These are phyloP conservation scores for Schlechtendalia chinensis DNA, from an alignment of 1,140 invertebrate genomes.

Conservation along the genomic window DNA sequence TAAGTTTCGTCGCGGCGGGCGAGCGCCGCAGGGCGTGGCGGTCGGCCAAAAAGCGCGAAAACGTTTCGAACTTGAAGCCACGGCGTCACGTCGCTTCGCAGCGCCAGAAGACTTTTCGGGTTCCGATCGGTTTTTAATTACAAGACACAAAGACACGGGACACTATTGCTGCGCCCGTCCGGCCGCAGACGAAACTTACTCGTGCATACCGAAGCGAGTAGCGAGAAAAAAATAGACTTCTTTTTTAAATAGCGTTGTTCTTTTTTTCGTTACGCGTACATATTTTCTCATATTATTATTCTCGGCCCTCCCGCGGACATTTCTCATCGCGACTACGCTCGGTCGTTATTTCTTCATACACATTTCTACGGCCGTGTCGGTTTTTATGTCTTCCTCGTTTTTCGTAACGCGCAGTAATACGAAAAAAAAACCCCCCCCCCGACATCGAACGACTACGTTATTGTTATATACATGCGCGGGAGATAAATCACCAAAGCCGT, in stretches of 20 bases:
- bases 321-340: not conserved
- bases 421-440: no score
- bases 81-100: not conserved
- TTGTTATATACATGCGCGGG: not conserved
- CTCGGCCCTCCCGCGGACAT: slow-evolving; percentile 37
- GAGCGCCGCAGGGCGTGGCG: not conserved
- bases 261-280: not conserved
- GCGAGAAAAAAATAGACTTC: not conserved
- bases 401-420: not conserved
- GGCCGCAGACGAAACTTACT: no score
- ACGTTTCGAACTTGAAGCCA: slow-evolving; percentile 5
- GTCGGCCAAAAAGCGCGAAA: not conserved
- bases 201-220: no score
- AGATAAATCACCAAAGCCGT: not conserved
- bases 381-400: slow-evolving; percentile 15
- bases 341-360: slow-evolving; percentile 21
- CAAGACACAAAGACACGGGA: not conserved
- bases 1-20: slow-evolving; percentile 17
- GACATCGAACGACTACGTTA: not conserved
- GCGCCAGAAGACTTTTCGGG: slow-evolving; percentile 7
- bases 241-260: not conserved
- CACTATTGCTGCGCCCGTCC: not conserved
- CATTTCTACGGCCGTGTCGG: not conserved
- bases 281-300: slow-evolving; percentile 37
- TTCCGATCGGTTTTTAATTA: slow-evolving; percentile 10